Conservation (phyloP, 1,140 invertebrate species). For the Brachionus rotundiformis region DNA sequence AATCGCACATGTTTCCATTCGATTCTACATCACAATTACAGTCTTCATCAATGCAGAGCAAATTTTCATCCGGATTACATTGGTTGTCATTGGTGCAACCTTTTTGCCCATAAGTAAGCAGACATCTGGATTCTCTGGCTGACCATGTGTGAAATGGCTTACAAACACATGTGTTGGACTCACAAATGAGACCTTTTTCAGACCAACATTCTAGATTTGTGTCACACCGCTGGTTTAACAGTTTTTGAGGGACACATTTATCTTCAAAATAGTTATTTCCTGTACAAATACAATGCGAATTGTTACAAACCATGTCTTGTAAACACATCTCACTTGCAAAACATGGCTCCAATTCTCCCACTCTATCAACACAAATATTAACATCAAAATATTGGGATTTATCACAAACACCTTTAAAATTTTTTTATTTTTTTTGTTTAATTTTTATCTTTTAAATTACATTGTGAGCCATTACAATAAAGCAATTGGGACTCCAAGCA, state of each 20-base stretch:
- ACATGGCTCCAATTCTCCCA: neutral
- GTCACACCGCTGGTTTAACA: neutral
- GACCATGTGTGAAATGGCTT: neutral
- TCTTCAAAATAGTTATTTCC: neutral
- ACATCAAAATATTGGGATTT: neutral
- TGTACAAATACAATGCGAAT: neutral
- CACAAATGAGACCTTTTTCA: neutral
- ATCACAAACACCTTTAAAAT: neutral
- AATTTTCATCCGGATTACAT: neutral
- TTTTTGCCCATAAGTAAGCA: constrained; percentile 11
- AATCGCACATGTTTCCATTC: neutral
- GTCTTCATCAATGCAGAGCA: neutral
- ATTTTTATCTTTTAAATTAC: neutral
- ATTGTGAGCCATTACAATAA: neutral
- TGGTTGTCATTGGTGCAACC: neutral
- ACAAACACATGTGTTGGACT: neutral
- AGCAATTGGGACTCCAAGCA: neutral
- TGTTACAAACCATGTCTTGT: neutral
- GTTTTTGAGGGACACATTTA: neutral
- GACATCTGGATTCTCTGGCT: neutral
- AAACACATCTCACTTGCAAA: neutral
- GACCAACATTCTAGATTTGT: neutral
- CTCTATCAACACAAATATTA: neutral
- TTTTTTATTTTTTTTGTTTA: too few relatives aligned
- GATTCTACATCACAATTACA: neutral